Evolutionary conservation across 2,888 invertebrate species (phyloP).

Genomic region (Lycophotia porphyrea): DNA sequence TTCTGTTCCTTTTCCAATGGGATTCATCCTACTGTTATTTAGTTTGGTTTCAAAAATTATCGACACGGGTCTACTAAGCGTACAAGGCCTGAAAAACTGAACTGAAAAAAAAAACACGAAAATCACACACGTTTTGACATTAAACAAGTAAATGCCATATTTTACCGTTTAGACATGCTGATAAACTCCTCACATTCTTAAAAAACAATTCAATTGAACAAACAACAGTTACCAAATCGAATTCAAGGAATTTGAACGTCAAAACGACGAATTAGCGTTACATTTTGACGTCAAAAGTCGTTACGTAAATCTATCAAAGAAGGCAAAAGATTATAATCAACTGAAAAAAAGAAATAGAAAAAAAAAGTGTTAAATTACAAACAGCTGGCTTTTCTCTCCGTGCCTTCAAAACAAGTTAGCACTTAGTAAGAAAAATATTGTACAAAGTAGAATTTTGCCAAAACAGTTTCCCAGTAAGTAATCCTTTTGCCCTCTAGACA

Average conservation of each 20-base stretch:
- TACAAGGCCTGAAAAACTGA: no score
- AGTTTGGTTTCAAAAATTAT: no score
- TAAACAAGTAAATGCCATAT: not conserved
- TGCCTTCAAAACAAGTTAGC: conserved; percentile 4
- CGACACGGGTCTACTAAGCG: no score
- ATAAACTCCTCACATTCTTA: conserved; percentile 27
- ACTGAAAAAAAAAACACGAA: not conserved
- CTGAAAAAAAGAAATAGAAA: conserved; percentile 13
- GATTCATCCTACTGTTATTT: no score
- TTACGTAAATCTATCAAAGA: not conserved
- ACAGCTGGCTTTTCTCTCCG: not conserved
- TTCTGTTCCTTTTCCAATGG: no score
- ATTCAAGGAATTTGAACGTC: not conserved
- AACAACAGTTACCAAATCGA: conserved; percentile 6
- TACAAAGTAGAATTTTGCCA: conserved; percentile 8
- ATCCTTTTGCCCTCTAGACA: conserved; percentile 63
- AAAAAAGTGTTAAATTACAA: not conserved
- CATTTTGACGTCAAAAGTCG: not conserved
- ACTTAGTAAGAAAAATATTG: conserved; percentile 35
- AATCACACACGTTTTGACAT: not conserved
- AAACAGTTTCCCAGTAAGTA: conserved; percentile 28
- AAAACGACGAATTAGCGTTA: not conserved
- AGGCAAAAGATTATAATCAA: not conserved
- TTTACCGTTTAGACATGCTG: conserved; percentile 22
- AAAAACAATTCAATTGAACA: conserved; percentile 19